These are phyloP conservation scores for Eospalax fontanierii DNA, from an alignment of 2,797 vertebrate genomes.

Conservation along the genomic window DNA sequence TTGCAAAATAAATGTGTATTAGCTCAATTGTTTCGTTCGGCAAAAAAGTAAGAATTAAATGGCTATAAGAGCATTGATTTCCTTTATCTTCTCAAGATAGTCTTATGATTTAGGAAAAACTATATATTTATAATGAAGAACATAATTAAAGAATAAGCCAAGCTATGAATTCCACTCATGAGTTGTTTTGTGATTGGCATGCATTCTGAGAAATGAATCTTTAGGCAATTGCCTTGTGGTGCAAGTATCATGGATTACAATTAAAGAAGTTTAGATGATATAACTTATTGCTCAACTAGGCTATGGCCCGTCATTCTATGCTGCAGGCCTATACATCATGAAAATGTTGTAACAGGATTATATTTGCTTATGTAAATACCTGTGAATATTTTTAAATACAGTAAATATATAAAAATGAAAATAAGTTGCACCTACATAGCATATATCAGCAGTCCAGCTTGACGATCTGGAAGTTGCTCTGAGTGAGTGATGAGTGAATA, in stretches of 20 bases:
- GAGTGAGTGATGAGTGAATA: neutral
- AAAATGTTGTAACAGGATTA: neutral
- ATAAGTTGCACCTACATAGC: fast-evolving
- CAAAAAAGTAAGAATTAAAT: neutral
- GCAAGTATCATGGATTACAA: neutral
- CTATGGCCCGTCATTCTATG: neutral
- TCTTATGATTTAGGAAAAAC: neutral
- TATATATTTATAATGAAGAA: neutral
- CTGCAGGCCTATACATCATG: neutral
- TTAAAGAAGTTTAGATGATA: neutral
- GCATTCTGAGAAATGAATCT: neutral
- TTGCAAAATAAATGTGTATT: neutral
- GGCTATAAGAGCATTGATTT: neutral
- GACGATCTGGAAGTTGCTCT: neutral
- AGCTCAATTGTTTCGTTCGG: neutral
- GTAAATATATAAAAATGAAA: neutral
- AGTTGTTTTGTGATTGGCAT: too few species aligned
- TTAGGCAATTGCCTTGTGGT: neutral
- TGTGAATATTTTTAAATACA: neutral
- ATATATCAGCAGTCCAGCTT: neutral
- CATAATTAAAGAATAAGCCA: neutral
- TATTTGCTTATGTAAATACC: neutral
- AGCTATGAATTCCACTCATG: too few species aligned
- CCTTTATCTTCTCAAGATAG: neutral
- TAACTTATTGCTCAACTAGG: neutral